phyloP scores from a whole-genome alignment of 2,113 vertebrate species.

The Pseudolaguvia tuberculata region DNA sequence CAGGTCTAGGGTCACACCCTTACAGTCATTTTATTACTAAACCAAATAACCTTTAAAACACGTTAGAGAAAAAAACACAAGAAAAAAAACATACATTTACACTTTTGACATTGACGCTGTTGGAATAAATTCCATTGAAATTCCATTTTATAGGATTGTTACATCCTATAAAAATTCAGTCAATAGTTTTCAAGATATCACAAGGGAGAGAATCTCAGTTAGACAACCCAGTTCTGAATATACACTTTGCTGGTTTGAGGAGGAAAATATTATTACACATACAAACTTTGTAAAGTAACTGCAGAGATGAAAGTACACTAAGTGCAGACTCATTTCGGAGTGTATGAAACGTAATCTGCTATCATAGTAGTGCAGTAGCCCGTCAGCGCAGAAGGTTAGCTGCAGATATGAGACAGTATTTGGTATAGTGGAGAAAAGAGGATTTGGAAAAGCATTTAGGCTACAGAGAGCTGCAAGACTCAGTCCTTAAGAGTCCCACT shows the following conservation, averaged over 20 bases:
- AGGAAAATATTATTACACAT: no score
- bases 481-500: background rate
- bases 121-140: background rate
- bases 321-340: background rate
- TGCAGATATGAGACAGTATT: background rate
- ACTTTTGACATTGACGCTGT: background rate
- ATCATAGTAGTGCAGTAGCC: background rate
- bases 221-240: background rate
- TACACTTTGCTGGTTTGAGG: no score
- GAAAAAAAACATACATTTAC: background rate
- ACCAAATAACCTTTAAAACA: background rate
- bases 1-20: no score
- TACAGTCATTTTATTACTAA: background rate
- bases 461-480: background rate
- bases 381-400: background rate
- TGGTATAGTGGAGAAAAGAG: no score
- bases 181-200: background rate
- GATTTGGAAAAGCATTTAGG: no score
- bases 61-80: background rate
- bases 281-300: background rate
- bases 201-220: background rate
- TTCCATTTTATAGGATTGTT: no score
- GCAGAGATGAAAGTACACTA: background rate
- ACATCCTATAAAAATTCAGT: no score
- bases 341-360: background rate